These are phyloP conservation scores for Tholera decimalis DNA, from an alignment of 2,888 invertebrate genomes.

Conservation along the genomic window DNA sequence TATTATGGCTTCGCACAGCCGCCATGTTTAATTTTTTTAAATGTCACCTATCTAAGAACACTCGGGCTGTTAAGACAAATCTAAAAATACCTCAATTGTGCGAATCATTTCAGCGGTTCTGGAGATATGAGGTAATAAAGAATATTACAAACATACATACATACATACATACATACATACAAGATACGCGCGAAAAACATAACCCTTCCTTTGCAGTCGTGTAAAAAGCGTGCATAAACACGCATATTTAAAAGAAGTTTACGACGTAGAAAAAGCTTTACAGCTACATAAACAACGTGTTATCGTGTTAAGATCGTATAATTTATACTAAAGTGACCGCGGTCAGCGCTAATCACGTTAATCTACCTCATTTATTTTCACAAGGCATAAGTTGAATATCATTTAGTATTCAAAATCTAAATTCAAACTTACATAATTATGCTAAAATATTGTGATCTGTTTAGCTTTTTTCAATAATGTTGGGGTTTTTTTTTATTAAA, in stretches of 20 bases:
- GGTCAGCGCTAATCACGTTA: constrained; percentile 33
- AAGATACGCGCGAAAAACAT: too few relatives aligned
- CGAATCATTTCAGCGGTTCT: too few relatives aligned
- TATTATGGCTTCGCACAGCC: too few relatives aligned
- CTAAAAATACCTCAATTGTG: too few relatives aligned
- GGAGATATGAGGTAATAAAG: too few relatives aligned
- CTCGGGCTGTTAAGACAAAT: too few relatives aligned
- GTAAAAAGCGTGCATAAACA: constrained; percentile 13
- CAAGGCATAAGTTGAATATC: not conserved
- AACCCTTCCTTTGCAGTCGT: too few relatives aligned
- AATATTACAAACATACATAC: too few relatives aligned
- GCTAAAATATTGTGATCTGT: not conserved
- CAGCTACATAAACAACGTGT: constrained; percentile 33
- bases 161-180: too few relatives aligned
- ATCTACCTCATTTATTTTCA: constrained; percentile 21
- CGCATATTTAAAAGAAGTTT: constrained; percentile 37
- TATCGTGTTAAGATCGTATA: constrained; percentile 54
- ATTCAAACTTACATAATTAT: not conserved
- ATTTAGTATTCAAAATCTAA: constrained; percentile 2
- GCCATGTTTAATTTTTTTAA: too few relatives aligned
- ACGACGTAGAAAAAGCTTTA: constrained; percentile 30
- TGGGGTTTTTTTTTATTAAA: too few relatives aligned
- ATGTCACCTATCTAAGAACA: too few relatives aligned
- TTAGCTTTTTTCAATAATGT: not conserved
- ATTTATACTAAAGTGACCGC: constrained; percentile 41